A percentile compares a stretch with the other conserved stretches of the same genome.
Evolutionary conservation across 30 jellyfish, hydroid and myxozoan genomes (phyloP).

Genomic region (Aurelia sp.): DNA sequence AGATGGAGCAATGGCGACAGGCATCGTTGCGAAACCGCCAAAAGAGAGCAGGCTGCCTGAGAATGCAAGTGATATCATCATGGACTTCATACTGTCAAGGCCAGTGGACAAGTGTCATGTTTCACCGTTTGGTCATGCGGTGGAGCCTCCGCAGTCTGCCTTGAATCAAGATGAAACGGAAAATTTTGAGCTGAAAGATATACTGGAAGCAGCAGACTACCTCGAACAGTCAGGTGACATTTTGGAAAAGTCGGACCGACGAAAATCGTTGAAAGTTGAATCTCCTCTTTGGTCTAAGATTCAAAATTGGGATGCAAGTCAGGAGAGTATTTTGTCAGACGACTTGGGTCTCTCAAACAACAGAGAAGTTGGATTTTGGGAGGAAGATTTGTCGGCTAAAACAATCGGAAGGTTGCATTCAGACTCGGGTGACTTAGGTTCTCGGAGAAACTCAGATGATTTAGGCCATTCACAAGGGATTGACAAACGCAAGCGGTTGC

Average conservation of each 20-base stretch:
- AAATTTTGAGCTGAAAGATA: background rate
- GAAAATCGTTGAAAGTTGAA: conserved; percentile 56
- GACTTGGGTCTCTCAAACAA: background rate
- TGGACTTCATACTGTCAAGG: conserved; percentile 55
- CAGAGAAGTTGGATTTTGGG: conserved; percentile 4
- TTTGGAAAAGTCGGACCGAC: conserved; percentile 7
- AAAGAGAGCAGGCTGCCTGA: conserved; percentile 62
- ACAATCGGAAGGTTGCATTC: background rate
- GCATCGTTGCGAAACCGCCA: background rate
- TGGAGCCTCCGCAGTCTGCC: background rate
- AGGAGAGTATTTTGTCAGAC: conserved; percentile 61
- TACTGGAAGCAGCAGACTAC: background rate
- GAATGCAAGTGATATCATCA: conserved; percentile 60
- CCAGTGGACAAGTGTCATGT: conserved; percentile 7
- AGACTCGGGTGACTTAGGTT: background rate
- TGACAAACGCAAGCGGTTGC: background rate
- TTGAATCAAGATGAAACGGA: conserved; percentile 5
- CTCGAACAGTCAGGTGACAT: background rate
- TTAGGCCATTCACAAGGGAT: background rate
- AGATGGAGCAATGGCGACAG: conserved; percentile 7
- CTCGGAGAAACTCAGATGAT: background rate
- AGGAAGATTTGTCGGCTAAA: background rate
- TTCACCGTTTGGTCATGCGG: too few species aligned
- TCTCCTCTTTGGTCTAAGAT: conserved; percentile 46
- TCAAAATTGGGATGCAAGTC: conserved; percentile 61